Base-by-base conservation (phyloP, 2,113 vertebrate species). In the Glaucomys volans region DNA sequence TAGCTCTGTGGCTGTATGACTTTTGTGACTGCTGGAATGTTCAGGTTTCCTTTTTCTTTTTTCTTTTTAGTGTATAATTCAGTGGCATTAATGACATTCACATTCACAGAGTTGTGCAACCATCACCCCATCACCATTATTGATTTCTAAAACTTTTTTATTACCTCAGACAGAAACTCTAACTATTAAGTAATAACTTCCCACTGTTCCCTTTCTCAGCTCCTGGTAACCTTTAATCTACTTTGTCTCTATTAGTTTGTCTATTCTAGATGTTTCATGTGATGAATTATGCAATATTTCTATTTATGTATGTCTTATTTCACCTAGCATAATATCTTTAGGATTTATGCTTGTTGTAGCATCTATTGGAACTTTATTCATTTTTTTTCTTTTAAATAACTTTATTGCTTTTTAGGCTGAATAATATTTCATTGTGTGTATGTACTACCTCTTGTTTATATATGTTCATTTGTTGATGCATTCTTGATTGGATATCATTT, bases 141-240 rank as follows among this genome's bases (percentile, higher is more conserved):
- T 44, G 79, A 26, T 93, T 93, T 96, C 57, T 59, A 93, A 85
- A 71, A 84, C 57, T 44, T 84, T 84, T 83, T 76, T n/a, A 92
- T 90, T 35, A 83, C 28, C 40, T 5, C 69, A 79, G 50, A 72
- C 17, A 71, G 54, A 69, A 90, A 67, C 24, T 86, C 20, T 42
- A 82, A 28, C n/a, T 50, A 54, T 89, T 85, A 80, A 54, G 66
- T n/a, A 94, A 14, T 69, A 85, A 40, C 17, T 40, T 10, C 40
- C 44, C 14, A 57, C 24, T 59, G 14, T 76, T 16, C 18, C 10
- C 20, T 59, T 66, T 52, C 10, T 40, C 10, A 82, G 50, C 20
- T 26, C 11, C 47, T 62, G 22, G 20, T 79, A 80, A 75, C 22
- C n/a, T 80, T 86, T 97, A 30, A 69, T 59, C 57, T 84, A 44